These are phyloP conservation scores for Fragum fragum DNA, from an alignment of 2,888 invertebrate genomes.

Conservation along the genomic window DNA sequence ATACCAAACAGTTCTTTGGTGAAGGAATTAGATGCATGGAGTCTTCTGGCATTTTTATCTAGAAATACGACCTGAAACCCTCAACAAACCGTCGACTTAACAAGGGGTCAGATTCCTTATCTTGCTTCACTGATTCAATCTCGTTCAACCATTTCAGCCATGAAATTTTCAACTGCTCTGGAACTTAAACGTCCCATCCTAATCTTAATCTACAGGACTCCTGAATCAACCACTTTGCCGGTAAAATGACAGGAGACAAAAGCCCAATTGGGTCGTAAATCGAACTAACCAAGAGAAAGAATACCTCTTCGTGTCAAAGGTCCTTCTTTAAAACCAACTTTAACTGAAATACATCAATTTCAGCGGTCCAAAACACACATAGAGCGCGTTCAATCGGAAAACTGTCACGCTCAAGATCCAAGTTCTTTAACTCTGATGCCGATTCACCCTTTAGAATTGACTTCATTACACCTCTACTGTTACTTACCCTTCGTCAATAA, in stretches of 20 bases:
- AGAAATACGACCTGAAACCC: constrained; percentile 27
- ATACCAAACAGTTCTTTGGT: constrained; percentile 42
- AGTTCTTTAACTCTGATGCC: constrained; percentile 29
- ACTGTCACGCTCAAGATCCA: constrained; percentile 42
- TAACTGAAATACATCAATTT: constrained; percentile 30
- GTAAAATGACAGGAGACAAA: too few relatives aligned
- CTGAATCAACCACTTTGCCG: too few relatives aligned
- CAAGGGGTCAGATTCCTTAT: constrained; percentile 4
- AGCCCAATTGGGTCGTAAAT: constrained; percentile 50
- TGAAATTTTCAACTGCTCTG: not conserved
- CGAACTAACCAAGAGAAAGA: constrained; percentile 45
- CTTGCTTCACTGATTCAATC: not conserved
- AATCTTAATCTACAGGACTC: too few relatives aligned
- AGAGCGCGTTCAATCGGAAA: constrained; percentile 51
- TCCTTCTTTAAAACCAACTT: too few relatives aligned
- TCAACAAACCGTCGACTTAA: not conserved
- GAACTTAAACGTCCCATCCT: too few relatives aligned
- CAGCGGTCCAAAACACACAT: constrained; percentile 47
- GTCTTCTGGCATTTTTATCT: constrained; percentile 28
- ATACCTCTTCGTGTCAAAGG: constrained; percentile 55
- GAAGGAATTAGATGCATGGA: constrained; percentile 39
- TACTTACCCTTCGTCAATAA: constrained; percentile 34
- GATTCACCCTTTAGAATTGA: constrained; percentile 52
- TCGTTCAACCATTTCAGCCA: not conserved
- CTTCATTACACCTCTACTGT: constrained; percentile 53